These are phyloP conservation scores for Diadegma fenestrale DNA, from an alignment of 2,888 invertebrate species.

Conservation along the genomic window DNA sequence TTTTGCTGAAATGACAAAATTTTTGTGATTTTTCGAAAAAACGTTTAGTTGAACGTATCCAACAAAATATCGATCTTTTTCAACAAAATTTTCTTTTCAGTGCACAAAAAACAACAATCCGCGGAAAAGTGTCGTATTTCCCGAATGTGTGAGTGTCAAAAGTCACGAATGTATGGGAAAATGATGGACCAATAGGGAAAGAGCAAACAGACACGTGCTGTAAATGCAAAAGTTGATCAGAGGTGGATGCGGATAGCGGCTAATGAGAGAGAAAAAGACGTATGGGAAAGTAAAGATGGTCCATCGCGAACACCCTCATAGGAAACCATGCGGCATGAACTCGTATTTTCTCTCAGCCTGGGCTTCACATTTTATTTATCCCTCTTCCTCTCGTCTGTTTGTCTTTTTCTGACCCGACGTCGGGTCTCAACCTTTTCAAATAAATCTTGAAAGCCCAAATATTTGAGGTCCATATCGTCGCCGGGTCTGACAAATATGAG, in stretches of 20 bases:
- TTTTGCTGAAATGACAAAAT: too few species aligned
- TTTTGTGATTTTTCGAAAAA: too few species aligned
- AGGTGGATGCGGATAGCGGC: conserved; percentile 55
- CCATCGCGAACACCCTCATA: conserved; percentile 58
- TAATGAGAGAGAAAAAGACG: conserved; percentile 61
- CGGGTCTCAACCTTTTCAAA: conserved; percentile 66
- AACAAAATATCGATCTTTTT: too few species aligned
- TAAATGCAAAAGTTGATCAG: conserved; percentile 51
- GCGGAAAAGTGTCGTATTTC: neutral
- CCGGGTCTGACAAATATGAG: conserved; percentile 40
- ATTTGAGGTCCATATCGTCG: conserved; percentile 76
- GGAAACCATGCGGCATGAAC: conserved; percentile 61
- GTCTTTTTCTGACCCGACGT: conserved; percentile 48
- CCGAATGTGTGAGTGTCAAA: too few species aligned
- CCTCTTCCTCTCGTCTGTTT: conserved; percentile 52
- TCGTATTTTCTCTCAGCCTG: conserved; percentile 67
- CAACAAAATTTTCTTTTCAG: too few species aligned
- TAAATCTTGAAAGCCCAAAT: conserved; percentile 82
- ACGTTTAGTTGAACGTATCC: too few species aligned
- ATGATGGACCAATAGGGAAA: neutral
- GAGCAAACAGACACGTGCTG: conserved; percentile 11
- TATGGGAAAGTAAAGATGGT: conserved; percentile 71
- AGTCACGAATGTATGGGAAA: neutral
- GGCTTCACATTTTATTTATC: conserved; percentile 59
- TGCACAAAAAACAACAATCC: too few species aligned